Evolutionary conservation across 2,113 vertebrate species (phyloP), one percentile per base, ranked within the genome.

Genomic region (Bufo gargarizans): DNA sequence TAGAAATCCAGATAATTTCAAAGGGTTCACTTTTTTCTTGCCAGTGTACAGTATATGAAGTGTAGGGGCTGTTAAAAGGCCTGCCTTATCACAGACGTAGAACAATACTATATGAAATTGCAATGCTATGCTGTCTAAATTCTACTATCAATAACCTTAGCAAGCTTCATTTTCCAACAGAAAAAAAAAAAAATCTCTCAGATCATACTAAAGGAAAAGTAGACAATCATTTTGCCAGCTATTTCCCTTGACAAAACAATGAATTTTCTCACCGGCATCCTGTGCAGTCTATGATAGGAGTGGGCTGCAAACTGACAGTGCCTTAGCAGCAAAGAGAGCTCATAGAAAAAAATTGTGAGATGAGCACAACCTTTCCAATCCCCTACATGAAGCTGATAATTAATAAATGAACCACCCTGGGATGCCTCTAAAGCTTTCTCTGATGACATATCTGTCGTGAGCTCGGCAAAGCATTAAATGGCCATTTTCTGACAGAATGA

Each of bases 381-480:
- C 92, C 92, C 88, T 14, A 17, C 92, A 95, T 88, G 22, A 92
- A 94, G 92, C 92, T 91, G 94, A 94, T 96, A 96, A 96, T 96
- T 96, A 96, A 96, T 96, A 96, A 96, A 96, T 92, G 94, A 95
- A 96, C 94, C 90, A 93, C 94, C 95, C 93, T 93, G 96, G 96
- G 95, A 96, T 93, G 90, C 93, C 92, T 84, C 93, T 95, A 91
- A 92, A 94, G 93, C 94, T 91, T 94, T 94, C 94, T 95, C 94
- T 91, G 94, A 96, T 96, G 95, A 96, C 95, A 95, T 96, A 96
- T 96, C 96, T 96, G 96, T 96, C 96, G 94, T 92, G 93, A 94
- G 93, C 96, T 96, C 95, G 96, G 95, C 94, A 96, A 96, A 96
- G 95, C 96, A 96, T 96, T 96, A 96, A 96, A 96, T 96, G 95